A percentile compares a stretch with the other conserved stretches of the same genome.
Evolutionary conservation across 2,797 vertebrate species (phyloP).

Genomic region (Loris lydekkerianus): DNA sequence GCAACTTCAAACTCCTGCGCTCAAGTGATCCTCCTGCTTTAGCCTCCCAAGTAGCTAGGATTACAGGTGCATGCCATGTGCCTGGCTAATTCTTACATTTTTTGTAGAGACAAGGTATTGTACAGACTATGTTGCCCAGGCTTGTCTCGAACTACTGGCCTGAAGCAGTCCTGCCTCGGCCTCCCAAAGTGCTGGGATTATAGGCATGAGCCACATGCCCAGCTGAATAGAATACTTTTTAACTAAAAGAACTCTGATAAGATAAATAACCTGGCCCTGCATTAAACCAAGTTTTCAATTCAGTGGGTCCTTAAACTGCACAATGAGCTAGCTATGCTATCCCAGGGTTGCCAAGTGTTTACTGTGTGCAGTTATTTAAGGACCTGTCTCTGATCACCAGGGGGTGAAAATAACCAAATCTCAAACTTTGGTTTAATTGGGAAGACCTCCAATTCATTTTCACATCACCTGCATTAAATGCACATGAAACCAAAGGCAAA

Average conservation of each 20-base stretch:
- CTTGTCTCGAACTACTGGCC: background rate
- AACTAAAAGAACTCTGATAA: slow-evolving; percentile 36
- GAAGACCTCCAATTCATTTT: slow-evolving; percentile 60
- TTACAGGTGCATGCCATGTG: background rate
- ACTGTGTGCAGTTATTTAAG: background rate
- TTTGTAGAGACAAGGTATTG: background rate
- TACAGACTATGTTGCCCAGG: background rate
- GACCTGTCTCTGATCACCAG: background rate
- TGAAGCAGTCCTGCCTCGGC: background rate
- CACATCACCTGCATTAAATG: slow-evolving; percentile 42
- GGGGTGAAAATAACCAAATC: slow-evolving; percentile 51
- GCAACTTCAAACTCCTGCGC: background rate
- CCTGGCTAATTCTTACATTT: background rate
- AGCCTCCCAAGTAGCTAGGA: background rate
- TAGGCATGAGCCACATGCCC: background rate
- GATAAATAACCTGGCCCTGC: slow-evolving; percentile 10
- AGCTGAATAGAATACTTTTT: background rate
- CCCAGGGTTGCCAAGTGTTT: background rate
- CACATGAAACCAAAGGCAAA: slow-evolving; percentile 78
- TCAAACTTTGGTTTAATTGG: slow-evolving; percentile 32
- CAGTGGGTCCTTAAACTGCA: slow-evolving; percentile 45
- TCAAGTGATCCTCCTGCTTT: background rate
- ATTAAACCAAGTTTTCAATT: slow-evolving; percentile 32
- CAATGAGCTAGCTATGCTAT: background rate
- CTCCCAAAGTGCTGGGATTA: background rate